A percentile compares a stretch with the other conserved stretches of the same genome.
Evolutionary conservation across 2,113 vertebrate species (phyloP).

Genomic region (Eira barbara): DNA sequence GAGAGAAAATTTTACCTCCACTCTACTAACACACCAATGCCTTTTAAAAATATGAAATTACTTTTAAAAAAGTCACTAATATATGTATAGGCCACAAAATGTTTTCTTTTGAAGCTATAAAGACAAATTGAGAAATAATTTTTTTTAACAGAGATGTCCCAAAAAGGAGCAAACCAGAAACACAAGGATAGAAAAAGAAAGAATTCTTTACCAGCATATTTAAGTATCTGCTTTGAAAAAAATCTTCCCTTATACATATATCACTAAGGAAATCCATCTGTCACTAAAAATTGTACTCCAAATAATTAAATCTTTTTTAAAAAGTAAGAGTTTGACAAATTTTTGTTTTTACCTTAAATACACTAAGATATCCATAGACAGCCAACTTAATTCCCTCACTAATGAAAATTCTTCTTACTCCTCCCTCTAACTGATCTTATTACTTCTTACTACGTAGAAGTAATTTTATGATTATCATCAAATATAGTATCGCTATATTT

Average conservation of each 20-base stretch:
- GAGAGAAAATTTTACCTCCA: neutral
- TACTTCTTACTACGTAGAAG: neutral
- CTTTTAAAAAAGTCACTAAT: neutral
- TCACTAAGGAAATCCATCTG: conserved; percentile 20
- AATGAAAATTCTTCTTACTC: neutral
- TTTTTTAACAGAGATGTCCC: conserved; percentile 14
- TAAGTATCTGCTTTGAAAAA: neutral
- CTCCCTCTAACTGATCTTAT: neutral
- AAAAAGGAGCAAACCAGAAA: conserved; percentile 50
- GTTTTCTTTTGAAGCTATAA: conserved; percentile 14
- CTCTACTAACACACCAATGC: neutral
- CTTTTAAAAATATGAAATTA: conserved; percentile 35
- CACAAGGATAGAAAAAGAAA: neutral
- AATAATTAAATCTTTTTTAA: neutral
- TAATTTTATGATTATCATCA: neutral
- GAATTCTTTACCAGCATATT: neutral
- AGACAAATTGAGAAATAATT: conserved; percentile 29
- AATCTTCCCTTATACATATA: neutral
- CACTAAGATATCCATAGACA: neutral
- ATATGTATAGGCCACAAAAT: neutral
- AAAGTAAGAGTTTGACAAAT: conserved; percentile 8
- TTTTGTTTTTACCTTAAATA: neutral
- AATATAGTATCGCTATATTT: neutral
- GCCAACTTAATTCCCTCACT: neutral
- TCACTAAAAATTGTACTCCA: neutral